Evolutionary conservation across 2,113 vertebrate species (phyloP).

Genomic region (Hiodon alosoides): DNA sequence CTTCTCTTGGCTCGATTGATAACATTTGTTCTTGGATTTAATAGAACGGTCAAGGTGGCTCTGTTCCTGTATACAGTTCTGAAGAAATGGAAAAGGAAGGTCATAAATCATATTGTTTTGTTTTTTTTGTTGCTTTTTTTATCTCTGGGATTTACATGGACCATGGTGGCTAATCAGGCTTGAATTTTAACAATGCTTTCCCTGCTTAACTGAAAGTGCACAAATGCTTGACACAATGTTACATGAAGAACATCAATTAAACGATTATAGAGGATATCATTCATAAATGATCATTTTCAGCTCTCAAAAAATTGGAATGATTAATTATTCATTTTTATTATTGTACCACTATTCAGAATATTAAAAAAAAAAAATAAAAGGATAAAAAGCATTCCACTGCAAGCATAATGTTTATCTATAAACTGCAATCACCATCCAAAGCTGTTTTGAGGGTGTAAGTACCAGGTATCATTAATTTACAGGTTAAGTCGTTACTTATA

Average conservation of each 20-base stretch:
- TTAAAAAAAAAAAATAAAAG: too few relatives aligned
- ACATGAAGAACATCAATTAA: neutral
- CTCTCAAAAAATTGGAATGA: too few relatives aligned
- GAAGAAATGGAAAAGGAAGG: constrained; percentile 46
- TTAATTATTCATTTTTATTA: too few relatives aligned
- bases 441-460: constrained; percentile 14
- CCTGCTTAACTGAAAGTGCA: constrained; percentile 2
- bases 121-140: constrained; percentile 26
- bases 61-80: constrained; percentile 65
- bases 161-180: constrained; percentile 23
- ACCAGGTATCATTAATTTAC: constrained; percentile 37
- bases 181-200: constrained; percentile 5
- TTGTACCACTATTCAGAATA: too few relatives aligned
- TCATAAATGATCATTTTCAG: neutral
- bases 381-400: too few relatives aligned
- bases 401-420: too few relatives aligned
- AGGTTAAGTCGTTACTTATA: constrained; percentile 27
- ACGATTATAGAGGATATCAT: neutral
- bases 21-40: constrained; percentile 71
- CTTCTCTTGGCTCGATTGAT: constrained; percentile 70
- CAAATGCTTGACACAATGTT: neutral
- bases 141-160: constrained; percentile 33
- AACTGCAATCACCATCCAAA: neutral
- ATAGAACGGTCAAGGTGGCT: constrained; percentile 70
- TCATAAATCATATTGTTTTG: constrained; percentile 52